Conservation (phyloP, 2,797 vertebrate species). For the Pygocentrus nattereri region DNA sequence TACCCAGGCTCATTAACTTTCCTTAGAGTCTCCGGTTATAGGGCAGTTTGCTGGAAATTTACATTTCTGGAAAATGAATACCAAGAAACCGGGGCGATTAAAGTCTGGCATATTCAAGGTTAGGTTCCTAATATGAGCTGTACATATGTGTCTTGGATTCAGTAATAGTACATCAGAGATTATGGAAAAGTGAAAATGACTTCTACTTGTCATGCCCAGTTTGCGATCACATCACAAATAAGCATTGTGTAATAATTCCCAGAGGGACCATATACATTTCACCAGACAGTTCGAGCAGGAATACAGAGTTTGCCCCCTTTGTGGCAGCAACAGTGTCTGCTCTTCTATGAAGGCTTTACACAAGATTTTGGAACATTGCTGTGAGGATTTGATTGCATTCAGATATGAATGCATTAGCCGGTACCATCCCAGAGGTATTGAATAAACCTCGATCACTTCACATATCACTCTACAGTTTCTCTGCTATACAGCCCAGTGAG, state of each 20-base stretch:
- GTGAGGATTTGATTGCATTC: too few species aligned
- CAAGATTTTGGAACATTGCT: too few species aligned
- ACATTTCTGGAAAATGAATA: conserved; percentile 91
- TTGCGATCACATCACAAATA: neutral
- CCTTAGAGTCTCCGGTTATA: conserved; percentile 86
- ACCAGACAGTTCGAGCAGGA: neutral
- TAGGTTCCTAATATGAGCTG: neutral
- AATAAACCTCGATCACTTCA: too few species aligned
- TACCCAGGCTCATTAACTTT: conserved; percentile 93
- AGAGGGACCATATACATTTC: neutral
- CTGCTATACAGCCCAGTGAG: too few species aligned
- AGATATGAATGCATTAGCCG: too few species aligned
- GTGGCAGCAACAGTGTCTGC: neutral
- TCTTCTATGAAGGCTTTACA: neutral
- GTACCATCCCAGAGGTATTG: too few species aligned
- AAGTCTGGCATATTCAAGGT: conserved; percentile 72
- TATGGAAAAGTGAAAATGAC: neutral
- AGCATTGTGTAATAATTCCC: neutral
- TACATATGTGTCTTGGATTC: neutral
- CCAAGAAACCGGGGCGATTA: conserved; percentile 84
- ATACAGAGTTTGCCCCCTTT: neutral
- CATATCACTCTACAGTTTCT: too few species aligned
- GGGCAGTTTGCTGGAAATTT: conserved; percentile 84
- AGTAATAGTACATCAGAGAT: neutral
- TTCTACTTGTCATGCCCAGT: neutral